phyloP scores from a whole-genome alignment of 2,888 invertebrate species.

The Pandemis corylana region DNA sequence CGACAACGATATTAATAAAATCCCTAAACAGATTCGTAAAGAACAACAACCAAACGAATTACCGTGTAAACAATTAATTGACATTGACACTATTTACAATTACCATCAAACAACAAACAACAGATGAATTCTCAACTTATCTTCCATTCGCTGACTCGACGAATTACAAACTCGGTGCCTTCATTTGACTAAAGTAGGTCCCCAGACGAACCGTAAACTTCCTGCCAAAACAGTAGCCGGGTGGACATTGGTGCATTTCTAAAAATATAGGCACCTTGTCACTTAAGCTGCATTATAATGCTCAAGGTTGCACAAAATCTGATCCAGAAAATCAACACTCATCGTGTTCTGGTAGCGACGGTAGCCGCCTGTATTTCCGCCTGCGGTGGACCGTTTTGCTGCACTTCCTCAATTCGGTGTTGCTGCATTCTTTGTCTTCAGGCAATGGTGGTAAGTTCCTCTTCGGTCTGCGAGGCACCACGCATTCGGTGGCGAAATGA shows the following conservation, averaged over 20 bases:
- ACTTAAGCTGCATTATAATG: neutral
- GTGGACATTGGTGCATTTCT: slow-evolving; percentile 1
- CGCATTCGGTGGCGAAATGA: slow-evolving; percentile 70
- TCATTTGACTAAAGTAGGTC: slow-evolving; percentile 18
- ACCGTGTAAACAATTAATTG: neutral
- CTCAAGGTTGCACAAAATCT: slow-evolving; percentile 12
- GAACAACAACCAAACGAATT: neutral
- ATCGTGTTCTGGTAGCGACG: slow-evolving; percentile 72
- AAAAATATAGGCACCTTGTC: slow-evolving; percentile 2
- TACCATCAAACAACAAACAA: slow-evolving; percentile 5
- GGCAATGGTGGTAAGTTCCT: slow-evolving; percentile 71
- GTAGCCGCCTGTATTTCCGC: slow-evolving; percentile 68
- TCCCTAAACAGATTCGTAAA: neutral
- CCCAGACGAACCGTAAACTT: neutral
- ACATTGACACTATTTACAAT: slow-evolving; percentile 1
- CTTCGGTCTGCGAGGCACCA: slow-evolving; percentile 69
- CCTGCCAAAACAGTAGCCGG: slow-evolving; percentile 2
- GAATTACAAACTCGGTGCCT: slow-evolving; percentile 16
- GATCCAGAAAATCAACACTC: slow-evolving; percentile 62
- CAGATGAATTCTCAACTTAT: neutral
- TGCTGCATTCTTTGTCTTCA: slow-evolving; percentile 76
- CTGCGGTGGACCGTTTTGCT: slow-evolving; percentile 61
- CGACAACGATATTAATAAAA: neutral
- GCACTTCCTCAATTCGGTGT: slow-evolving; percentile 65
- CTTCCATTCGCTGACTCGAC: slow-evolving; percentile 2